Base-by-base conservation (phyloP, 2,113 vertebrate species). In the Dromas ardeola region DNA sequence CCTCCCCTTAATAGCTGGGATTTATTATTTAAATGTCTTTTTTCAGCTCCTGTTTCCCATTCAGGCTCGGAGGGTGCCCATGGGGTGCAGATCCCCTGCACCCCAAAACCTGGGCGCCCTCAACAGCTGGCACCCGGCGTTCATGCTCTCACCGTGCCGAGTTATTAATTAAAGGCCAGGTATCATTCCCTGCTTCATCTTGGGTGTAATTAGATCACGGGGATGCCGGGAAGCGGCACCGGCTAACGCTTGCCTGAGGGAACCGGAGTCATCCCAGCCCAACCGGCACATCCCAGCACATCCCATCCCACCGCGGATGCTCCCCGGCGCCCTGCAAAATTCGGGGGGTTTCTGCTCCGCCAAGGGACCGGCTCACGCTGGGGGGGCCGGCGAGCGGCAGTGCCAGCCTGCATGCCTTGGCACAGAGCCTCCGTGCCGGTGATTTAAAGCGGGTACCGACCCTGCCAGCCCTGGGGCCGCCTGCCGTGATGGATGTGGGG, bases 131-230 rank as follows among this genome's bases (percentile, higher is more conserved):
- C 56, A 19, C n/a, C 49, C 13, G 2, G 36, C 5, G 2, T 34
- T 79, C 66, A 1, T 1, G 70, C 67, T 61, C 43, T 38, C 77
- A 53, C 63, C 40, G 29, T 67, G 85, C 69, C 1, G 56, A 77
- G 86, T 72, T 95, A 90, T 96, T 97, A 95, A 97, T 97, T 97
- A 97, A 95, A 88, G 27, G 53, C 85, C 69, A 93, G 77, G 72
- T 66, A 88, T 86, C 88, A 10, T 72, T 95, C 87, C 82, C 91
- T 49, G 78, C 89, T 84, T 92, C 89, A 47, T 67, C 91, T 67
- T 29, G 40, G 79, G 22, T 84, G 91, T 94, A 91, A 96, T 97
- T 94, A 92, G 73, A 69, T 71, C 1, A 19, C 5, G 36, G 94
- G 66, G 65, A 90, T 88, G 83, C 79, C 53, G 52, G 93, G 83